Conservation (phyloP, 30 jellyfish, hydroid and myxozoan species). For the Aurelia sp. region DNA sequence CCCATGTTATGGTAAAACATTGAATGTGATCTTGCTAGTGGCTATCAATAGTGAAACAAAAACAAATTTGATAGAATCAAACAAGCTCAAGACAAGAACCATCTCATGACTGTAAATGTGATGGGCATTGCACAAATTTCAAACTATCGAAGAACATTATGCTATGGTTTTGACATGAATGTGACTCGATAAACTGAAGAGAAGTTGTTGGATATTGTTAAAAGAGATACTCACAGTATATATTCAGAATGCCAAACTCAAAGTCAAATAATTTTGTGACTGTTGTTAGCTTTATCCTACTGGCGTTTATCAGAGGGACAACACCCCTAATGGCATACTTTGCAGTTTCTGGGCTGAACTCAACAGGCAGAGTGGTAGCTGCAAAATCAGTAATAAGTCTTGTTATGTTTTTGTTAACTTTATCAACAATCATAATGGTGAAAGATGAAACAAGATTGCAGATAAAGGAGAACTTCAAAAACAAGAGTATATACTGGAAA, state of each 20-base stretch:
- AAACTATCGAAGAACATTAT: too few species aligned
- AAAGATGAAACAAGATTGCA: constrained; percentile 33
- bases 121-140: too few species aligned
- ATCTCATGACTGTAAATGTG: too few species aligned
- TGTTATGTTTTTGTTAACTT: constrained; percentile 26
- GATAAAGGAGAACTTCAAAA: constrained; percentile 34
- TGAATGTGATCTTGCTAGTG: too few species aligned
- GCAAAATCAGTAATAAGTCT: constrained; percentile 58
- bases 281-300: constrained; percentile 3
- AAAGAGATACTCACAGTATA: background rate
- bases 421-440: background rate
- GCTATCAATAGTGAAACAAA: too few species aligned
- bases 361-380: constrained; percentile 78
- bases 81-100: too few species aligned
- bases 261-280: constrained; percentile 3
- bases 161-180: too few species aligned
- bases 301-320: constrained; percentile 78
- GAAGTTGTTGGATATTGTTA: background rate
- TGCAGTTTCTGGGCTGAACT: constrained; percentile 61
- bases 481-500: constrained; percentile 66
- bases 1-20: too few species aligned
- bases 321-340: constrained; percentile 82
- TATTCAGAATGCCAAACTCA: constrained; percentile 15
- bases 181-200: too few species aligned
- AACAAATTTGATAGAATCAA: too few species aligned